A percentile compares a stretch with the other conserved stretches of the same genome.
These are phyloP conservation scores for Acleris laterana DNA, from an alignment of 2,888 invertebrate species.

Conservation along the genomic window DNA sequence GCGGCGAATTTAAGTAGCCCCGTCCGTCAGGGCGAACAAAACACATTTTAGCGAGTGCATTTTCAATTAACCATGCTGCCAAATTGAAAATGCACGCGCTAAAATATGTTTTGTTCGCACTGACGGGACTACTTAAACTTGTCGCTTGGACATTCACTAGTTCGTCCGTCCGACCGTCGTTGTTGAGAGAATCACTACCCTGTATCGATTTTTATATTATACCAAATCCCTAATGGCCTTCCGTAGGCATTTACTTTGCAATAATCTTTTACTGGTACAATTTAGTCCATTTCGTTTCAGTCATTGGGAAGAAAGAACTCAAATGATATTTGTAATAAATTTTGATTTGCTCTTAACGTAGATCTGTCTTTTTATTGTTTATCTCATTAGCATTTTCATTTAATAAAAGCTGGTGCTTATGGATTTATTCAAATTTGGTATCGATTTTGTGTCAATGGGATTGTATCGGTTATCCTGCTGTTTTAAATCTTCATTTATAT, in stretches of 20 bases:
- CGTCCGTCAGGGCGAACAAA: too few species aligned
- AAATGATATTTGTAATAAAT: constrained; percentile 73
- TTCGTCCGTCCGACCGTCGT: too few species aligned
- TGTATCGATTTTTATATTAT: constrained; percentile 52
- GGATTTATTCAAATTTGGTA: constrained; percentile 14
- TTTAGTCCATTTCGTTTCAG: constrained; percentile 67
- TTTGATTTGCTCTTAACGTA: constrained; percentile 64
- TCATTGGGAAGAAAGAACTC: constrained; percentile 65
- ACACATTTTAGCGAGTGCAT: too few species aligned
- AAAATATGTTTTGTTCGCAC: too few species aligned
- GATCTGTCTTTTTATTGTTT: constrained; percentile 60
- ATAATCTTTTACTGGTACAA: constrained; percentile 68
- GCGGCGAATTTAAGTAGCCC: too few species aligned
- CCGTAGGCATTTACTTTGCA: constrained; percentile 50
- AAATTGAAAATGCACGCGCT: too few species aligned
- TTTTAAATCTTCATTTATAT: constrained; percentile 1
- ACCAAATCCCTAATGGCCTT: constrained; percentile 10
- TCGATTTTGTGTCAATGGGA: constrained; percentile 10
- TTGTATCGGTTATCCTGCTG: neutral
- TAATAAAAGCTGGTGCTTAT: constrained; percentile 12
- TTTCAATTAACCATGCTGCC: too few species aligned
- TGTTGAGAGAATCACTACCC: too few species aligned
- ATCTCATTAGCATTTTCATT: constrained; percentile 45
- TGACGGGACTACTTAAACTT: too few species aligned
- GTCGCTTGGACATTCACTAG: too few species aligned